Conservation (phyloP, 2,113 vertebrate species). For the pig (Sus scrofa) region T2T-Sscrofa CM000826.6:88096501-88097000, state of each 20-base stretch:
- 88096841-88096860: background rate
- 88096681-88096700: background rate
- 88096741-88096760: background rate
- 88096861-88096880: background rate
- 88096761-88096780: background rate
- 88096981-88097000: background rate
- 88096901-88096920: background rate
- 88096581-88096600: background rate
- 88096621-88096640: background rate
- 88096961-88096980: background rate
- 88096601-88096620: background rate
- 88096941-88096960: background rate
- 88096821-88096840: background rate
- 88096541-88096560: background rate
- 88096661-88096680: background rate
- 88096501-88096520: background rate
- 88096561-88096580: slow-evolving; percentile 11
- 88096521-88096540: background rate
- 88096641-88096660: background rate
- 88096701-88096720: background rate
- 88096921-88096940: background rate
- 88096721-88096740: background rate
- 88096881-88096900: background rate
- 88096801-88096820: background rate
- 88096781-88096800: background rate